Evolutionary conservation across 1,140 invertebrate genomes (phyloP).

Genomic region (Watersipora subatra): DNA sequence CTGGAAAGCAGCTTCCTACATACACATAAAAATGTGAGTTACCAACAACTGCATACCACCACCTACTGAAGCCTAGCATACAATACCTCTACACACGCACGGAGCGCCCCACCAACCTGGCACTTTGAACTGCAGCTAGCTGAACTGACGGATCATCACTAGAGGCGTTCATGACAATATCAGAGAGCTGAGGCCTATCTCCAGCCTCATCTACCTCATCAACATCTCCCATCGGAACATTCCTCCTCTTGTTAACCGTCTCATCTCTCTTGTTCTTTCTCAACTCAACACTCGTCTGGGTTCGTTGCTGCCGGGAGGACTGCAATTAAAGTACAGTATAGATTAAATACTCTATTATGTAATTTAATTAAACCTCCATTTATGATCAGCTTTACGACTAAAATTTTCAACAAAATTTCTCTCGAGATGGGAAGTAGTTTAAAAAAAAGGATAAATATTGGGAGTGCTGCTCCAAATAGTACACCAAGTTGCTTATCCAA

Average conservation of each 20-base stretch:
- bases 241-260: conserved; percentile 82
- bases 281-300: not conserved
- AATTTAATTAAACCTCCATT: not conserved
- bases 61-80: not conserved
- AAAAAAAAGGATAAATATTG: too few species aligned
- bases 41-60: not conserved
- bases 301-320: not conserved
- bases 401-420: too few species aligned
- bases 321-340: not conserved
- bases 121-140: conserved; percentile 36
- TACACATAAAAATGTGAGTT: conserved; percentile 3
- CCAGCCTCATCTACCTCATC: conserved; percentile 34
- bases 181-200: conserved; percentile 28
- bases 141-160: conserved; percentile 31
- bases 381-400: not conserved
- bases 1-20: conserved; percentile 81
- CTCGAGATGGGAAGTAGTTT: too few species aligned
- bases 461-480: too few species aligned
- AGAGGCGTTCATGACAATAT: conserved; percentile 33
- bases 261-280: conserved; percentile 80
- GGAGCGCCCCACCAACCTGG: conserved; percentile 25
- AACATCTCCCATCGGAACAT: conserved; percentile 51
- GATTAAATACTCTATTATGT: not conserved
- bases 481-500: too few species aligned
- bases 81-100: not conserved